Evolutionary conservation across 2,888 invertebrate genomes (phyloP).

Genomic region (Lymantria dispar): DNA sequence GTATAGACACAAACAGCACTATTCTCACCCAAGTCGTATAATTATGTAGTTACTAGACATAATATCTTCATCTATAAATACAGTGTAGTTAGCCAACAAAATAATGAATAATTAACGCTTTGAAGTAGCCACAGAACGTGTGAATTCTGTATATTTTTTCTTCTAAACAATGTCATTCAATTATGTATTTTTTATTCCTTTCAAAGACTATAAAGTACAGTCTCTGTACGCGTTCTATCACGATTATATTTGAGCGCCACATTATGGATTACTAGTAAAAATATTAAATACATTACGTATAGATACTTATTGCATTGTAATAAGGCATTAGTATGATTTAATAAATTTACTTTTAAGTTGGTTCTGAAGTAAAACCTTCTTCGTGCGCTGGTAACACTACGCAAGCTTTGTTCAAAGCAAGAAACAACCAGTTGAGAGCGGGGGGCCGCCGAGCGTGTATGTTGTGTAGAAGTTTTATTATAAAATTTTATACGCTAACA

Average conservation of each 20-base stretch:
- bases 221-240: conserved; percentile 57
- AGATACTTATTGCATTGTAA: conserved; percentile 2
- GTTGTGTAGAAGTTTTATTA: conserved; percentile 20
- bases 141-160: conserved; percentile 40
- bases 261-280: conserved; percentile 1
- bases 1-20: too few relatives aligned
- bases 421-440: conserved; percentile 43
- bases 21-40: too few relatives aligned
- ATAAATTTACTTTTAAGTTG: conserved; percentile 6
- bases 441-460: conserved; percentile 40
- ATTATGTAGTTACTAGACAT: too few relatives aligned
- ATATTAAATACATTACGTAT: conserved; percentile 1
- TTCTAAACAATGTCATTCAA: conserved; percentile 43
- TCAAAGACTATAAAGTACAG: conserved; percentile 43
- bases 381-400: conserved; percentile 48
- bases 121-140: conserved; percentile 31
- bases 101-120: conserved; percentile 29
- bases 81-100: conserved; percentile 4
- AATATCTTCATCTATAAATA: too few relatives aligned
- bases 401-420: conserved; percentile 8
- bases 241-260: conserved; percentile 41
- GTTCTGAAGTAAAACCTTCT: conserved; percentile 42
- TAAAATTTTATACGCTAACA: conserved; percentile 32
- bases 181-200: conserved; percentile 51
- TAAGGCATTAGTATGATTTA: conserved; percentile 12